Percentiles rank a stretch among this genome's conserved stretches.
Conservation (phyloP, 2,113 vertebrate species). For the Campylorhamphus procurvoides region DNA sequence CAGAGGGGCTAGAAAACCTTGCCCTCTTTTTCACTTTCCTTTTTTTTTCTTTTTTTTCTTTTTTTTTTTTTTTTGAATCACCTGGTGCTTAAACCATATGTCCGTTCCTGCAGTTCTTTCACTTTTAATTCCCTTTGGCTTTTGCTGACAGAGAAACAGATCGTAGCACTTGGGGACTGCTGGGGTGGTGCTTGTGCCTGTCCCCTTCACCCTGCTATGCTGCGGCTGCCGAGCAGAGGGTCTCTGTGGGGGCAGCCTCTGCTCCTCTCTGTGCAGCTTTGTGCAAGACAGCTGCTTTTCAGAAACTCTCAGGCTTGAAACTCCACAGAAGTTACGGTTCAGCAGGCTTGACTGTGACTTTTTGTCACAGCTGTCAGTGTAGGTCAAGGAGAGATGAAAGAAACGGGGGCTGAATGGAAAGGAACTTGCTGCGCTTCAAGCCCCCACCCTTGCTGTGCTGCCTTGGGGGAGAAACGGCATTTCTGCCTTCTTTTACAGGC, state of each 20-base stretch:
- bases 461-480: background rate
- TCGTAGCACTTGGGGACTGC: background rate
- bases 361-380: slow-evolving; percentile 45
- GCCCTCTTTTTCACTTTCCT: background rate
- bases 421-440: background rate
- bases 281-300: background rate
- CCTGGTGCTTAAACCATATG: background rate
- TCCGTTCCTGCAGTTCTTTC: background rate
- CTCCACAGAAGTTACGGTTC: background rate
- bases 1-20: background rate
- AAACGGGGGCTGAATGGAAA: background rate
- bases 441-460: background rate
- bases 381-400: slow-evolving; percentile 26
- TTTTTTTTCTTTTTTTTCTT: no score
- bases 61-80: background rate
- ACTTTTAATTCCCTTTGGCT: background rate
- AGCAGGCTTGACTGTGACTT: slow-evolving; percentile 37
- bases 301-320: slow-evolving; percentile 3
- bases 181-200: background rate
- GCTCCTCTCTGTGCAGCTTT: background rate
- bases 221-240: background rate
- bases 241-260: background rate
- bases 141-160: background rate
- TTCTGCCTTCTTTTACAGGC: background rate
- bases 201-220: background rate